A percentile compares a stretch with the other conserved stretches of the same genome.
phyloP scores from a whole-genome alignment of 2,797 vertebrate genomes.

The Bradypodion pumilum region DNA sequence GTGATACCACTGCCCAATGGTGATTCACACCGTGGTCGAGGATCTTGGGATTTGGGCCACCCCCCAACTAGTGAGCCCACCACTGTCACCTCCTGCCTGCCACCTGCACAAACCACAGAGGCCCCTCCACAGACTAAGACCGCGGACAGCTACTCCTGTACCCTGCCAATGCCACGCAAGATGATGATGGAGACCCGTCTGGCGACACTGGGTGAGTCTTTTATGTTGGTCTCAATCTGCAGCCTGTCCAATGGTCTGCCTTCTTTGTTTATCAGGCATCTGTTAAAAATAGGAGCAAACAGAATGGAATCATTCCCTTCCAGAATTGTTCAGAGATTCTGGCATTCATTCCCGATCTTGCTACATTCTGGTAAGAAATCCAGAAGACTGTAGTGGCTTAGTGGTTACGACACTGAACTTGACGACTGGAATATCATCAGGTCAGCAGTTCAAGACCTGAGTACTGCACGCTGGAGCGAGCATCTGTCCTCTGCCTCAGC shows the following conservation, averaged over 20 bases:
- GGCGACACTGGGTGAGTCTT: constrained; percentile 76
- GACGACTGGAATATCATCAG: too few relatives aligned
- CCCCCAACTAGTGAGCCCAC: constrained; percentile 45
- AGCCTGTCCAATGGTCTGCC: too few relatives aligned
- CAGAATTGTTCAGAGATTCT: background rate
- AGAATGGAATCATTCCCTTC: background rate
- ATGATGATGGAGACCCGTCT: constrained; percentile 78
- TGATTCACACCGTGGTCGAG: constrained; percentile 74
- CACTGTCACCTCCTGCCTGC: constrained; percentile 43
- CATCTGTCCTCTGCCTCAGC: too few relatives aligned
- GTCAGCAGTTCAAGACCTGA: too few relatives aligned
- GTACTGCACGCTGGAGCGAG: too few relatives aligned
- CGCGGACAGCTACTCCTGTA: constrained; percentile 77
- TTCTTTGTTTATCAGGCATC: background rate
- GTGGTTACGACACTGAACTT: too few relatives aligned
- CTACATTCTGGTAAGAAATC: background rate
- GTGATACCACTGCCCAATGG: constrained; percentile 83
- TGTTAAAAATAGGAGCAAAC: background rate
- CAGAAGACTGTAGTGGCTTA: too few relatives aligned
- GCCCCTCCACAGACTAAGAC: constrained; percentile 74
- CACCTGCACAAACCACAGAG: constrained; percentile 47
- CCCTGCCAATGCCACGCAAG: constrained; percentile 82
- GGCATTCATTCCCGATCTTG: background rate
- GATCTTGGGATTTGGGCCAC: constrained; percentile 37
- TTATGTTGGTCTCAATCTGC: background rate